phyloP scores from a whole-genome alignment of 1,140 invertebrate species.

The Spodoptera litura region DNA sequence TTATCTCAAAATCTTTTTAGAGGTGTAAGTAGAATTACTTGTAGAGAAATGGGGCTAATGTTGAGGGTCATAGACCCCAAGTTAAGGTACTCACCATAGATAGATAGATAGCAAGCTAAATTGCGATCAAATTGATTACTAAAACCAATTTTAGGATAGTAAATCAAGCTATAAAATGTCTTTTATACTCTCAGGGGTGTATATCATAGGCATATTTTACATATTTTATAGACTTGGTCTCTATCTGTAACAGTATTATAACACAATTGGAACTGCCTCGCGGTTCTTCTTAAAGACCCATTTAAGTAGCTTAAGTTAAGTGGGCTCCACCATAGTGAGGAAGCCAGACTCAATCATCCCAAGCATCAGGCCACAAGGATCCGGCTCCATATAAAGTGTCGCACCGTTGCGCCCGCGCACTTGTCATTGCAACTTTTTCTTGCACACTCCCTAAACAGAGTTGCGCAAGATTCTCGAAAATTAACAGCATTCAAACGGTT shows the following conservation, averaged over 20 bases:
- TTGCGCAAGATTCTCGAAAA: constrained; percentile 53
- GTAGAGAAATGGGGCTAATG: constrained; percentile 16
- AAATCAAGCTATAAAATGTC: no score
- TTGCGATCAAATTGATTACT: neutral
- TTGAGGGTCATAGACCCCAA: neutral
- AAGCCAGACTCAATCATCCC: constrained; percentile 20
- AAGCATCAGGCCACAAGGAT: constrained; percentile 29
- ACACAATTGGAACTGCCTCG: no score
- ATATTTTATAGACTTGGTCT: no score
- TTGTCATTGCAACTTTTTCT: constrained; percentile 50
- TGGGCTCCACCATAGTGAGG: neutral
- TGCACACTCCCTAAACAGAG: constrained; percentile 53
- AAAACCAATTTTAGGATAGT: no score
- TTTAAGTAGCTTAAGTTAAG: constrained; percentile 15
- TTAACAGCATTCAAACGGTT: constrained; percentile 51
- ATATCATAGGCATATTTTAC: no score
- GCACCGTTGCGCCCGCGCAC: constrained; percentile 36
- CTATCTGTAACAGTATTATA: no score
- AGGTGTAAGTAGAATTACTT: constrained; percentile 19
- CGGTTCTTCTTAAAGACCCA: neutral
- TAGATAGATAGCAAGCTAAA: neutral
- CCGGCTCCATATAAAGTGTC: constrained; percentile 43
- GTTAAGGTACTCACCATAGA: neutral
- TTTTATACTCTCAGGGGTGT: no score
- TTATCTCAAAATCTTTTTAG: constrained; percentile 23